Percentiles rank a stretch among this genome's conserved stretches.
These are phyloP conservation scores for Polyommatus iphigenia DNA, from an alignment of 2,888 invertebrate genomes.

Conservation along the genomic window DNA sequence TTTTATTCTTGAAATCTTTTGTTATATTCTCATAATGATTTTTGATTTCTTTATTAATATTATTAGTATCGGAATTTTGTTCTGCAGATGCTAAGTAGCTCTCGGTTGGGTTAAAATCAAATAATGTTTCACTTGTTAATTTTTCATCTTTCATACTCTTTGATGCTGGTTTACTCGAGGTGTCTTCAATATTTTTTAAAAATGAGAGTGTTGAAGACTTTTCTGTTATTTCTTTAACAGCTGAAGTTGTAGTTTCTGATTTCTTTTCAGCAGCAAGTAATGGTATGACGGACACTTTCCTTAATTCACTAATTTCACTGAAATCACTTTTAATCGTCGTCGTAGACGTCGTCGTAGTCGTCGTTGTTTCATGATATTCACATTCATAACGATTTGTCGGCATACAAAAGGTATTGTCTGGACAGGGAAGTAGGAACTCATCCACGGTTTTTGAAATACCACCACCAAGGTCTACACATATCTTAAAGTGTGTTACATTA, in stretches of 20 bases:
- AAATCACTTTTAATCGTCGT: constrained; percentile 2
- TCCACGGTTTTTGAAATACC: constrained; percentile 66
- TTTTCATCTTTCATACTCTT: neutral
- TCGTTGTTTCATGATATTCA: constrained; percentile 52
- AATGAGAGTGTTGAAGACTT: neutral
- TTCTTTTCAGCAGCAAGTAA: neutral
- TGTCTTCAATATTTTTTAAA: neutral
- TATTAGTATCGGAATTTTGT: neutral
- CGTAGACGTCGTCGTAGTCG: constrained; percentile 41
- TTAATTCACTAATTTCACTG: neutral
- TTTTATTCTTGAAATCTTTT: neutral
- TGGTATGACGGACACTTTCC: constrained; percentile 20
- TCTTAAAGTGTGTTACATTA: constrained; percentile 71
- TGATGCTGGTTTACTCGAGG: neutral
- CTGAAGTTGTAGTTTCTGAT: neutral
- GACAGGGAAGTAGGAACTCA: constrained; percentile 63
- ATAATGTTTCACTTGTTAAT: neutral
- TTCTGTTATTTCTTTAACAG: neutral
- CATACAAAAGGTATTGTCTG: constrained; percentile 59
- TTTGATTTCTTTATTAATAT: neutral
- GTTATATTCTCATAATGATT: neutral
- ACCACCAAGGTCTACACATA: constrained; percentile 71
- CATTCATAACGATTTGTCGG: constrained; percentile 64
- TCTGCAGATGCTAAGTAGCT: neutral
- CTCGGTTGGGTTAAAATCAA: neutral